Percentiles rank a stretch among this genome's conserved stretches.
phyloP scores from a whole-genome alignment of 2,113 vertebrate genomes.

The Cinclus mexicanus region DNA sequence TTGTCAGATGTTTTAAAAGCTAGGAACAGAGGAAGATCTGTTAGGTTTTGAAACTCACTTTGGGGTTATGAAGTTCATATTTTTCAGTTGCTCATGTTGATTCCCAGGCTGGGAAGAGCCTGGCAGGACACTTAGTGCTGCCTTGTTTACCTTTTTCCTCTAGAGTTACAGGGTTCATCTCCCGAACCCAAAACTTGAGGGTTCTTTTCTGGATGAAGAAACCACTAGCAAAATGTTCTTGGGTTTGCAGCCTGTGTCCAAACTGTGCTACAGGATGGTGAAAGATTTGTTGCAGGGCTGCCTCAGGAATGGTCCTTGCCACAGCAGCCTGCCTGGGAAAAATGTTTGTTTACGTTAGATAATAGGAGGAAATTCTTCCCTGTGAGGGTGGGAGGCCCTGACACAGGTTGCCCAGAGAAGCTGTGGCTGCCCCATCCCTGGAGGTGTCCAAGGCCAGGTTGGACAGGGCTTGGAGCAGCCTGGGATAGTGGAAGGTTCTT shows the following conservation, averaged over 20 bases:
- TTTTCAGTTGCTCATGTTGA: neutral
- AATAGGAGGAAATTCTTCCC: neutral
- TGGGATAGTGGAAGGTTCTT: neutral
- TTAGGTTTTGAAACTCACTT: neutral
- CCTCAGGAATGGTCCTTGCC: neutral
- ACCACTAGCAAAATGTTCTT: neutral
- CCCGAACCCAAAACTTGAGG: neutral
- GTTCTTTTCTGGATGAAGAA: neutral
- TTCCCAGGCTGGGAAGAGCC: neutral
- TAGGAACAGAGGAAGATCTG: neutral
- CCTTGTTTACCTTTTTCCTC: neutral
- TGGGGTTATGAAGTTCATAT: neutral
- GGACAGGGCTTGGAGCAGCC: rapidly evolving
- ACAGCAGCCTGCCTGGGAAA: neutral
- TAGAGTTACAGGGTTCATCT: neutral
- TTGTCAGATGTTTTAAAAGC: neutral
- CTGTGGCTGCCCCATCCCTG: neutral
- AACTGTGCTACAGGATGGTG: too few species aligned
- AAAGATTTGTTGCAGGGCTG: neutral
- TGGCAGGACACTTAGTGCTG: neutral
- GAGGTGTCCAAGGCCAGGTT: too few species aligned
- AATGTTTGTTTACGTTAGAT: neutral
- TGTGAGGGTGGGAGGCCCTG: neutral
- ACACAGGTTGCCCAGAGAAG: neutral
- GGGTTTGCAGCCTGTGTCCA: neutral